A percentile compares a stretch with the other conserved stretches of the same genome.
Evolutionary conservation across 2,113 vertebrate species (phyloP).

Genomic region (Balaeniceps rex): DNA sequence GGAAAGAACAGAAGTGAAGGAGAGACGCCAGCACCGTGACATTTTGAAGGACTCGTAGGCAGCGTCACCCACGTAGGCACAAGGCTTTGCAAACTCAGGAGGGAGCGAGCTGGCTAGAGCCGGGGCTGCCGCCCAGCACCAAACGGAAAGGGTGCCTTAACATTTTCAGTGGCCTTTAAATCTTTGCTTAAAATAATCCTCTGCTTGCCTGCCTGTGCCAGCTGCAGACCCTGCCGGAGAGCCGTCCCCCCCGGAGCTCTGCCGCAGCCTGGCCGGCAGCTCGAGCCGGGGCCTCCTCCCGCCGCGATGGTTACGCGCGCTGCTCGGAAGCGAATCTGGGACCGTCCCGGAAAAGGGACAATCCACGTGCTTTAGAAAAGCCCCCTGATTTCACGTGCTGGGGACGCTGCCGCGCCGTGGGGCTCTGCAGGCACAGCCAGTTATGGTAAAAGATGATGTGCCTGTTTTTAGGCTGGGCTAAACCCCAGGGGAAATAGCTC

Average conservation of each 20-base stretch:
- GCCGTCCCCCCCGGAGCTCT: rapidly evolving
- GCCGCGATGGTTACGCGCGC: rapidly evolving
- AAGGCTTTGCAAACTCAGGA: neutral
- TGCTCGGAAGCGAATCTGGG: neutral
- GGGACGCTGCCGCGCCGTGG: rapidly evolving
- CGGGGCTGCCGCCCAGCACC: rapidly evolving
- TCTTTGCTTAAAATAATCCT: neutral
- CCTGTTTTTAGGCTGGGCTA: neutral
- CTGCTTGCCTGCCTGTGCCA: too few species aligned
- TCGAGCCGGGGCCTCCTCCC: neutral
- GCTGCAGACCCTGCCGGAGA: neutral
- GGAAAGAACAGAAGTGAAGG: neutral
- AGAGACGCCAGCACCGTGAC: neutral
- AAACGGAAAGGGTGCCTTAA: rapidly evolving
- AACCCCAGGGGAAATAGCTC: slow-evolving; percentile 6
- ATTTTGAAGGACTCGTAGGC: neutral
- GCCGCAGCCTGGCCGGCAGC: neutral
- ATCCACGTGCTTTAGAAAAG: neutral
- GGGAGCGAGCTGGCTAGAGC: rapidly evolving
- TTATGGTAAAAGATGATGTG: slow-evolving; percentile 44
- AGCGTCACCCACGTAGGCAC: neutral
- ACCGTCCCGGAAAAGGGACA: neutral
- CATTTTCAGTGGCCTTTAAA: neutral
- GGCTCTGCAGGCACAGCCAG: neutral
- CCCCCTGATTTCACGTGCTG: neutral